These are phyloP conservation scores for Strix aluco DNA, from an alignment of 2,113 vertebrate species.

Conservation along the genomic window DNA sequence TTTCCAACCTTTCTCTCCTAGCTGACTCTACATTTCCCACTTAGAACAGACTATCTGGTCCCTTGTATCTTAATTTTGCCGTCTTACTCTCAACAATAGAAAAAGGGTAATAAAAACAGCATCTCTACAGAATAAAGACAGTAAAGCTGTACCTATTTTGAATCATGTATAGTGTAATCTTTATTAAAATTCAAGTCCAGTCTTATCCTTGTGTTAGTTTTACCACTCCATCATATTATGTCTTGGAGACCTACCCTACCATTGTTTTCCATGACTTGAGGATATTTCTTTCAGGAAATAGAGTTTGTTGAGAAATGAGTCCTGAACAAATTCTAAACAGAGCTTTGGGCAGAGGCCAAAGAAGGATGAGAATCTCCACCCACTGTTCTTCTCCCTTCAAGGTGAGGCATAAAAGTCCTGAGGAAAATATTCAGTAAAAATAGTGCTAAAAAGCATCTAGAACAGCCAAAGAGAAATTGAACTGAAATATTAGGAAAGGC, in stretches of 20 bases:
- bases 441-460: background rate
- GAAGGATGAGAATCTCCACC: background rate
- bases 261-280: background rate
- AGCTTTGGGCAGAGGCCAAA: background rate
- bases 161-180: background rate
- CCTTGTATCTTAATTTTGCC: background rate
- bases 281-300: background rate
- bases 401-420: background rate
- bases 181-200: background rate
- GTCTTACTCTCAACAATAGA: background rate
- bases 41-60: background rate
- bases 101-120: background rate
- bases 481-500: background rate
- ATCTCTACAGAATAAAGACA: background rate
- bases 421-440: background rate
- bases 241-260: background rate
- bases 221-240: background rate
- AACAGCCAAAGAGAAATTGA: background rate
- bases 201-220: background rate
- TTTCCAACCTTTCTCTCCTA: background rate
- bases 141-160: background rate
- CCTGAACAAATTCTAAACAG: background rate
- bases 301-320: background rate
- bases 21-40: background rate
- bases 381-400: background rate